Conservation (phyloP, 37 sponge, comb jelly and placozoan genomes). For the Beroe forskalii region DNA sequence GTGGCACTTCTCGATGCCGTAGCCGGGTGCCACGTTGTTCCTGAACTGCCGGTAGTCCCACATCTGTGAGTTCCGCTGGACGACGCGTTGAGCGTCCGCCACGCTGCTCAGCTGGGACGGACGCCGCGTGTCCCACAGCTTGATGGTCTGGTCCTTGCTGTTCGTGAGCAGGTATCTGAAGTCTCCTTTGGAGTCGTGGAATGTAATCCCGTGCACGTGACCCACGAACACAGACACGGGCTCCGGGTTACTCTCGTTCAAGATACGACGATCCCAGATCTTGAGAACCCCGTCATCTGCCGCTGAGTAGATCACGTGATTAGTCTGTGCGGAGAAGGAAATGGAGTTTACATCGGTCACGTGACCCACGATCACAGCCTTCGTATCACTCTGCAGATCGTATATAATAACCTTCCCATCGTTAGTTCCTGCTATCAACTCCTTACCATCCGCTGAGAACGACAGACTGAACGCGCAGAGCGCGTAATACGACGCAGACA, state of each 20-base stretch:
- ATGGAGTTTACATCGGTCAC: conserved; percentile 80
- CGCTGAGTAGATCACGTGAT: conserved; percentile 76
- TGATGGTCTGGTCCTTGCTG: conserved; percentile 90
- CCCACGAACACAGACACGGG: conserved; percentile 87
- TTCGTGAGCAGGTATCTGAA: conserved; percentile 82
- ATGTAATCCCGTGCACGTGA: conserved; percentile 86
- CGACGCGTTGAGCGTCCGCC: conserved; percentile 67
- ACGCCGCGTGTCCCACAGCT: conserved; percentile 88
- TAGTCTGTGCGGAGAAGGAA: conserved; percentile 67
- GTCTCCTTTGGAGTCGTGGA: conserved; percentile 80
- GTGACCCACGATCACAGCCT: conserved; percentile 67
- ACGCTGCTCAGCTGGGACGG: conserved; percentile 67
- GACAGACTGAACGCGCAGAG: conserved; percentile 65
- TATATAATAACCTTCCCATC: conserved; percentile 58
- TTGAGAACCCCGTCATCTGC: conserved; percentile 75
- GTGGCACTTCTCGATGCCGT: conserved; percentile 1
- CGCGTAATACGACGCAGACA: neutral
- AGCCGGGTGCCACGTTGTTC: neutral
- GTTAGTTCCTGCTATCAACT: conserved; percentile 69
- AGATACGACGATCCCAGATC: conserved; percentile 83
- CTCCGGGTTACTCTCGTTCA: conserved; percentile 65
- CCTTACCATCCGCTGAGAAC: conserved; percentile 72
- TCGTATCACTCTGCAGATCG: conserved; percentile 23
- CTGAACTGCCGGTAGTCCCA: conserved; percentile 63
- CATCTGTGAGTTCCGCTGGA: conserved; percentile 56